phyloP scores from a whole-genome alignment of 2,888 invertebrate genomes.

The Aethes cnicana region DNA sequence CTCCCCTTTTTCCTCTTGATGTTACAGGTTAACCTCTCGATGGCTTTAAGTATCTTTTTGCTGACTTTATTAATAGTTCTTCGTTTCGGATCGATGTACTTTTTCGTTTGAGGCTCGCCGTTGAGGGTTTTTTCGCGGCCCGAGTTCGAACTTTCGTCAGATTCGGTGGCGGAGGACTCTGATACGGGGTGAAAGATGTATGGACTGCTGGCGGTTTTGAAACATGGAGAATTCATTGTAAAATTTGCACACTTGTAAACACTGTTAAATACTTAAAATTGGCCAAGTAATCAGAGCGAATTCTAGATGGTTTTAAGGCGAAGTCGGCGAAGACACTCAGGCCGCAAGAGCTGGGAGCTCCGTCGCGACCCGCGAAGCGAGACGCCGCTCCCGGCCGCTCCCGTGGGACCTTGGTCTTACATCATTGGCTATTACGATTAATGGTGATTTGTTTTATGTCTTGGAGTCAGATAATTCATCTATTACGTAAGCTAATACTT shows the following conservation, averaged over 20 bases:
- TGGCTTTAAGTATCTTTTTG: conserved; percentile 72
- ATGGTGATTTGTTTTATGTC: conserved; percentile 37
- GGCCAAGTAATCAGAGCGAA: conserved; percentile 52
- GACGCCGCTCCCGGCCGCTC: conserved; percentile 65
- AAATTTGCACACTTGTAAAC: not conserved
- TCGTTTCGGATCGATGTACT: conserved; percentile 72
- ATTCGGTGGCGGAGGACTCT: conserved; percentile 73
- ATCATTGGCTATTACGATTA: conserved; percentile 43
- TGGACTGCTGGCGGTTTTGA: conserved; percentile 53
- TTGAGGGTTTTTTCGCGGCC: conserved; percentile 66
- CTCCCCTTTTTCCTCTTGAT: conserved; percentile 60
- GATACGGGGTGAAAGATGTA: conserved; percentile 74
- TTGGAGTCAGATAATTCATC: conserved; percentile 14
- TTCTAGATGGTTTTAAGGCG: conserved; percentile 56
- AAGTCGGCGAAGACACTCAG: conserved; percentile 59
- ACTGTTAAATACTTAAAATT: conserved; percentile 12
- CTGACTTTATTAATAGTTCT: conserved; percentile 79
- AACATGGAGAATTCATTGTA: conserved; percentile 72
- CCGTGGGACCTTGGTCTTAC: conserved; percentile 67
- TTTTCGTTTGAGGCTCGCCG: conserved; percentile 64
- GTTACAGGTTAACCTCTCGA: conserved; percentile 72
- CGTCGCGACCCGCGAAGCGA: conserved; percentile 55
- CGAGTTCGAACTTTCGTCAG: conserved; percentile 69
- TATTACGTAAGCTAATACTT: not conserved
- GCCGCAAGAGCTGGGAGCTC: conserved; percentile 51